Conservation (phyloP, 1,140 invertebrate genomes). For the Probaryconus sp. region DNA sequence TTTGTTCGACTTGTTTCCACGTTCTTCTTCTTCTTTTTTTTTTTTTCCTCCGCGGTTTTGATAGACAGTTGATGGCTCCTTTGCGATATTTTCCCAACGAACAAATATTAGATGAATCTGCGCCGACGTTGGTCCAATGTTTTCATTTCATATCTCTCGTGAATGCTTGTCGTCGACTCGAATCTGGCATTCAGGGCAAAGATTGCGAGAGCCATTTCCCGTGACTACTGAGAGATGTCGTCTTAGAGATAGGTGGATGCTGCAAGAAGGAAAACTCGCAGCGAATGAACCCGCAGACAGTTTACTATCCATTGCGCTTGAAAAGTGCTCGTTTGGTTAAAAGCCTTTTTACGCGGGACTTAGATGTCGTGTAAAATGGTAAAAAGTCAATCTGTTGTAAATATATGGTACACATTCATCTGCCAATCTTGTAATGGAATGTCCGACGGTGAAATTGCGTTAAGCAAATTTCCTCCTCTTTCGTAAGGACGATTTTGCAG, state of each 20-base stretch:
- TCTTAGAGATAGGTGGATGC: slow-evolving; percentile 72
- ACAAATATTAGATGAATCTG: slow-evolving; percentile 73
- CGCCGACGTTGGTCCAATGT: slow-evolving; percentile 67
- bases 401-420: slow-evolving; percentile 18
- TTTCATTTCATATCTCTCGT: slow-evolving; percentile 75
- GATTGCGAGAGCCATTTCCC: slow-evolving; percentile 77
- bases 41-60: slow-evolving; percentile 8
- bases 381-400: slow-evolving; percentile 35
- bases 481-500: no score
- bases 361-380: slow-evolving; percentile 9
- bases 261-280: slow-evolving; percentile 41
- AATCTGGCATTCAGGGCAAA: slow-evolving; percentile 72
- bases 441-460: background rate
- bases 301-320: slow-evolving; percentile 45
- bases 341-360: slow-evolving; percentile 39
- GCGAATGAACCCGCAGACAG: slow-evolving; percentile 45
- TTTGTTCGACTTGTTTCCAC: no score
- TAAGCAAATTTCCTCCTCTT: no score
- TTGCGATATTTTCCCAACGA: slow-evolving; percentile 72
- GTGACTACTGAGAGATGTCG: slow-evolving; percentile 75
- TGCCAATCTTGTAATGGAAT: slow-evolving; percentile 7
- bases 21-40: background rate
- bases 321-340: slow-evolving; percentile 55
- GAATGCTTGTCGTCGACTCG: slow-evolving; percentile 66
- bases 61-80: slow-evolving; percentile 67